Evolutionary conservation across 2,113 vertebrate species (phyloP).

Genomic region (Hydrochoerus hydrochaeris): DNA sequence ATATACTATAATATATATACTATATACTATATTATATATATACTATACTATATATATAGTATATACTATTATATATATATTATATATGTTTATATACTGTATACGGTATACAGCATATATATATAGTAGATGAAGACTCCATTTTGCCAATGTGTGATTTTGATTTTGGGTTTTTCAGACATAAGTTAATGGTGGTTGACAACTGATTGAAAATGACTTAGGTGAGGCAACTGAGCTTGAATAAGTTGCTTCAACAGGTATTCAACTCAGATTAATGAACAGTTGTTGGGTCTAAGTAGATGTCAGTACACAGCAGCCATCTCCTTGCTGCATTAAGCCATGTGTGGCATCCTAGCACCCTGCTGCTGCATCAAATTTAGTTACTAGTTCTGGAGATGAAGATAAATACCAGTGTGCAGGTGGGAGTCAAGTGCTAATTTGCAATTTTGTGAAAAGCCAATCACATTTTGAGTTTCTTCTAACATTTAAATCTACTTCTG

Average conservation of each 20-base stretch:
- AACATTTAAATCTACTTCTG: slow-evolving; percentile 54
- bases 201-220: background rate
- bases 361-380: background rate
- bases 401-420: slow-evolving; percentile 18
- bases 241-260: background rate
- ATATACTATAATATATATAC: too few species aligned
- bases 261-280: background rate
- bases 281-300: background rate
- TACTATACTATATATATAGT: too few species aligned
- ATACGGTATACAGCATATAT: too few species aligned
- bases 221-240: background rate
- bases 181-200: background rate
- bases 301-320: background rate
- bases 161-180: background rate
- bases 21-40: too few species aligned
- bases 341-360: background rate
- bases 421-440: slow-evolving; percentile 50
- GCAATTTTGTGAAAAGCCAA: slow-evolving; percentile 58
- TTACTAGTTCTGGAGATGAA: background rate
- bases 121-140: background rate
- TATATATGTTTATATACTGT: too few species aligned
- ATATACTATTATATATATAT: too few species aligned
- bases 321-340: background rate
- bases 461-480: slow-evolving; percentile 48
- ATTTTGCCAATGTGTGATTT: accelerated